Evolutionary conservation across 2,888 invertebrate species (phyloP).

Genomic region (Conomelus anceps): DNA sequence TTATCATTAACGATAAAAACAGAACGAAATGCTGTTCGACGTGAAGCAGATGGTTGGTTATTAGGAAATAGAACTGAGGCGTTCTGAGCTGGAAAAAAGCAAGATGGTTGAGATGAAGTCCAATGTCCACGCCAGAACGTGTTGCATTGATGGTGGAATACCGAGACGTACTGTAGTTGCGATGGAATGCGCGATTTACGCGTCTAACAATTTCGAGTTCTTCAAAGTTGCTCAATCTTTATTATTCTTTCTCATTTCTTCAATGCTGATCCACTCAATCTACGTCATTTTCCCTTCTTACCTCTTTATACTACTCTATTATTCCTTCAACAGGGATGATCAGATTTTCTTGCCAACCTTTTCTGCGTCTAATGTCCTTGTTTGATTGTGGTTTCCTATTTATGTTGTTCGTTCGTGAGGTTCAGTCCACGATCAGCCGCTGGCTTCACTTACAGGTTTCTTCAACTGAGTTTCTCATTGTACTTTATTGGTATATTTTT

Average conservation of each 20-base stretch:
- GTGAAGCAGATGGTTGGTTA: background rate
- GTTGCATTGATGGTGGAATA: background rate
- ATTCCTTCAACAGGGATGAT: background rate
- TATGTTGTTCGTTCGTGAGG: background rate
- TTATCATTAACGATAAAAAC: background rate
- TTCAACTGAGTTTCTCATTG: too few species aligned
- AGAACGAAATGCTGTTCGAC: background rate
- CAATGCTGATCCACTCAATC: background rate
- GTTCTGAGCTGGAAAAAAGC: background rate
- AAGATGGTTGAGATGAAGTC: background rate
- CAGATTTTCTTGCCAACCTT: background rate
- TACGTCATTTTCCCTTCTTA: background rate
- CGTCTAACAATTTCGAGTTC: background rate
- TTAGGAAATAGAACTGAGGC: background rate
- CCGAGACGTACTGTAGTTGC: background rate
- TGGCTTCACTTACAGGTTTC: too few species aligned
- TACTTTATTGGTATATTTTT: too few species aligned
- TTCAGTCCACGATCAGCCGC: background rate
- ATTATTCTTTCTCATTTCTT: background rate
- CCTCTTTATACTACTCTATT: background rate
- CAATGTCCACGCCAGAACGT: background rate
- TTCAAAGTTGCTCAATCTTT: background rate
- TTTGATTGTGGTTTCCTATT: background rate
- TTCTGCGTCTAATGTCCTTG: background rate
- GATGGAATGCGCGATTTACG: background rate